These are phyloP conservation scores for Phoeniculus purpureus DNA, from an alignment of 2,797 vertebrate genomes.

Conservation along the genomic window DNA sequence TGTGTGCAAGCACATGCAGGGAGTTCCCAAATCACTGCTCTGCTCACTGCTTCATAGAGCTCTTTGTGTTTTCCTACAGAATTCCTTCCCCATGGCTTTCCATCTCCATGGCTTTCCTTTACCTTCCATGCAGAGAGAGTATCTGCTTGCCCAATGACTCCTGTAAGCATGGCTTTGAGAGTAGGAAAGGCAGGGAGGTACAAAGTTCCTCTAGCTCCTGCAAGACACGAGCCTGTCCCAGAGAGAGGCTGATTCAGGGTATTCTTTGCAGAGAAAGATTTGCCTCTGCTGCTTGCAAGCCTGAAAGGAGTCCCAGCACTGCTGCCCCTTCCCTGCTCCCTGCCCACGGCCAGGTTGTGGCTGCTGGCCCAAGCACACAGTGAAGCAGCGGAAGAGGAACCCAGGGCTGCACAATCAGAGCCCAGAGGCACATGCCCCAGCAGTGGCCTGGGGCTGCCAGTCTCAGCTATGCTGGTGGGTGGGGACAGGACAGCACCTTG, in stretches of 20 bases:
- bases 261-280: background rate
- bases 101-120: background rate
- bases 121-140: background rate
- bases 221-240: background rate
- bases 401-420: background rate
- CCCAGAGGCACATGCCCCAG: accelerated
- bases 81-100: background rate
- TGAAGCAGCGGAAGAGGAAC: background rate
- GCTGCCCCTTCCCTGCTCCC: background rate
- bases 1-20: background rate
- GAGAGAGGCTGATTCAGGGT: background rate
- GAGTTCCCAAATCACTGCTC: background rate
- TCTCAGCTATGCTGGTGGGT: background rate
- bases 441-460: background rate
- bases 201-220: background rate
- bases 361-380: background rate
- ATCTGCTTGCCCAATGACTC: background rate
- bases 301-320: background rate
- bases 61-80: background rate
- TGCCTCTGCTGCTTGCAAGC: background rate
- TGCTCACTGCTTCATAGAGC: background rate
- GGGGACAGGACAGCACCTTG: background rate
- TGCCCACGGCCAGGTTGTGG: background rate
- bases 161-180: background rate
- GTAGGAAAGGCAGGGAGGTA: background rate